These are phyloP conservation scores for Actenoides lindsayi DNA, from an alignment of 2,113 vertebrate species.

Conservation along the genomic window DNA sequence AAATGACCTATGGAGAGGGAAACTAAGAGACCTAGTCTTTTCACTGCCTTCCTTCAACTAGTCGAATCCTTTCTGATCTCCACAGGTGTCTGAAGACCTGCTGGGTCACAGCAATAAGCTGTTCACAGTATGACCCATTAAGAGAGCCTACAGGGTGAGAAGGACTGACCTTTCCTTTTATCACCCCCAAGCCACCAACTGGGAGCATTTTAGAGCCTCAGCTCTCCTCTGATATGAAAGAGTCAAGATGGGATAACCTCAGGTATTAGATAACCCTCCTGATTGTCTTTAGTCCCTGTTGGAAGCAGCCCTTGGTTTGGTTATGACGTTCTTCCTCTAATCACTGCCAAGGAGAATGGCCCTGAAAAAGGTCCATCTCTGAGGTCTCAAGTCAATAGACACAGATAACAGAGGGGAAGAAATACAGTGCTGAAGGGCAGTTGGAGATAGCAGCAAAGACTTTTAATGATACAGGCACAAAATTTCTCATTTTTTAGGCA, in stretches of 20 bases:
- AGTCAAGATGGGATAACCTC: not conserved
- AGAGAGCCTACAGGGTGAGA: not conserved
- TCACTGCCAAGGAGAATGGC: not conserved
- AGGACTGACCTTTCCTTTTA: not conserved
- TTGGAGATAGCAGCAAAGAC: not conserved
- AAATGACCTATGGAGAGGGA: not conserved
- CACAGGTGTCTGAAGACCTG: not conserved
- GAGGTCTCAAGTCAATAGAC: not conserved
- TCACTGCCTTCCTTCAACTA: not conserved
- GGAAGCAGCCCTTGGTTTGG: not conserved
- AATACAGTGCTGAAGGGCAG: not conserved
- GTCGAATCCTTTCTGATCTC: not conserved
- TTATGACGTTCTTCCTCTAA: not conserved
- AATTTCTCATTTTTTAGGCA: not conserved
- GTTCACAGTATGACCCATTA: not conserved
- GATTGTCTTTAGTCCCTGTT: fast-evolving
- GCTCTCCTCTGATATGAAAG: not conserved
- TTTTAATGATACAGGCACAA: not conserved
- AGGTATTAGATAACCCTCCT: not conserved
- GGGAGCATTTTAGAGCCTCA: not conserved
- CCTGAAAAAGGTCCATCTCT: not conserved
- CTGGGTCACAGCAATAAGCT: not conserved
- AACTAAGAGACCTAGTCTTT: not conserved
- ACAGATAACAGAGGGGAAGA: not conserved
- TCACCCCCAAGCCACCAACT: fast-evolving